A percentile compares a stretch with the other conserved stretches of the same genome.
phyloP scores from a whole-genome alignment of 1,140 invertebrate species.

The Pinna nobilis region DNA sequence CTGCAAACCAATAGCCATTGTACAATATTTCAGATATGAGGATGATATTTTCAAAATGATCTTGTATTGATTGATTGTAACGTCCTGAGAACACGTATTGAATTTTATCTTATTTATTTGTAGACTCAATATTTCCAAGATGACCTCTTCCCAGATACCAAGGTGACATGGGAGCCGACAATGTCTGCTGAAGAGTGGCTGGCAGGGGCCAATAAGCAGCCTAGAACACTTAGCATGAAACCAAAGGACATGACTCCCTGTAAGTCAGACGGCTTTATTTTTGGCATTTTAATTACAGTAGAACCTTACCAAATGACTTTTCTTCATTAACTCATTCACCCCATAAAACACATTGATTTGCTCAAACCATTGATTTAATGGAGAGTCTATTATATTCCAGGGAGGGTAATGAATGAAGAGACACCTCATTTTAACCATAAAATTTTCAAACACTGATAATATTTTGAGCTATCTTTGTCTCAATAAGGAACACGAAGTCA shows the following conservation, averaged over 20 bases:
- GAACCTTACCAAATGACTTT: not conserved
- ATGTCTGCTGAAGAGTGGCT: constrained; percentile 85
- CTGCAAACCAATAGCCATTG: too few relatives aligned
- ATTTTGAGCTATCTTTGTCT: too few relatives aligned
- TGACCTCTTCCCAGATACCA: constrained; percentile 94
- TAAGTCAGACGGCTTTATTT: constrained; percentile 76
- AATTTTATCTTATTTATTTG: constrained; percentile 43
- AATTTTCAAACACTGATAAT: too few relatives aligned
- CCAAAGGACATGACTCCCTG: constrained; percentile 90
- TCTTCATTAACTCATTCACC: not conserved
- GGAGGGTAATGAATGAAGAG: too few relatives aligned
- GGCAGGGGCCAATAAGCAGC: constrained; percentile 79
- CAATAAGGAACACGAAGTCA: too few relatives aligned
- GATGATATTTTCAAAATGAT: too few relatives aligned
- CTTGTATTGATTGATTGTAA: too few relatives aligned
- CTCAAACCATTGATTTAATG: too few relatives aligned
- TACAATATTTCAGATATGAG: too few relatives aligned
- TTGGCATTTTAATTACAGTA: constrained; percentile 6
- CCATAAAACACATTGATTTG: too few relatives aligned
- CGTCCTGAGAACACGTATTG: not conserved
- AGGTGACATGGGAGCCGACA: constrained; percentile 88
- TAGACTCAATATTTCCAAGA: constrained; percentile 97
- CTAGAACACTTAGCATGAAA: constrained; percentile 83
- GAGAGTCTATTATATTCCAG: too few relatives aligned
- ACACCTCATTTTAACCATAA: too few relatives aligned